phyloP scores from a whole-genome alignment of 2,888 invertebrate species.

The Melanargia galathea region DNA sequence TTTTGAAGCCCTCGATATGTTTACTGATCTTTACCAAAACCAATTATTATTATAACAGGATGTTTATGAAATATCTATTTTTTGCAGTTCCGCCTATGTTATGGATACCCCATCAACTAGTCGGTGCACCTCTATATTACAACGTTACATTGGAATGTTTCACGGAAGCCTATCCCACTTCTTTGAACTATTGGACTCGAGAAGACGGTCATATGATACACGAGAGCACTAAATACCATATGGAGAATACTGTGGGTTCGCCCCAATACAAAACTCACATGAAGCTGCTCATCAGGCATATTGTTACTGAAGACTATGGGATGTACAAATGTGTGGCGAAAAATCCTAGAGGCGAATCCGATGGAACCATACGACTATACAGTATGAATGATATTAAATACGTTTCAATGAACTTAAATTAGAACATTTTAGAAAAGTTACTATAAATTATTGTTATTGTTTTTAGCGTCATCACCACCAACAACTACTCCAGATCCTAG shows the following conservation, averaged over 20 bases:
- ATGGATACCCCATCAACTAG: conserved; percentile 95
- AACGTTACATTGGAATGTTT: conserved; percentile 93
- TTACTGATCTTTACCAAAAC: too few relatives aligned
- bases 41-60: too few relatives aligned
- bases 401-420: neutral
- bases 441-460: neutral
- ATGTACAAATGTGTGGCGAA: conserved; percentile 94
- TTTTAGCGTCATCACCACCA: conserved; percentile 88
- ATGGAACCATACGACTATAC: conserved; percentile 93
- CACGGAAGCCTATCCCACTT: conserved; percentile 95
- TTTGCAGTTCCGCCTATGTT: conserved; percentile 94
- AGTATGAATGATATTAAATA: conserved; percentile 85
- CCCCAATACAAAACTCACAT: conserved; percentile 94
- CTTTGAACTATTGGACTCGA: conserved; percentile 94
- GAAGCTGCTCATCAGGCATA: conserved; percentile 90
- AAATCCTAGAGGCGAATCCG: conserved; percentile 95
- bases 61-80: too few relatives aligned
- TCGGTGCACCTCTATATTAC: conserved; percentile 91
- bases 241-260: conserved; percentile 86
- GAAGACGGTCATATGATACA: conserved; percentile 95
- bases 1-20: too few relatives aligned
- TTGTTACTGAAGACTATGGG: conserved; percentile 91
- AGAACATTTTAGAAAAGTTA: neutral
- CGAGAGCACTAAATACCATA: conserved; percentile 90
- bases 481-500: conserved; percentile 90